Base-by-base conservation (phyloP, 1,140 invertebrate genomes). In the Heterodera schachtii region DNA sequence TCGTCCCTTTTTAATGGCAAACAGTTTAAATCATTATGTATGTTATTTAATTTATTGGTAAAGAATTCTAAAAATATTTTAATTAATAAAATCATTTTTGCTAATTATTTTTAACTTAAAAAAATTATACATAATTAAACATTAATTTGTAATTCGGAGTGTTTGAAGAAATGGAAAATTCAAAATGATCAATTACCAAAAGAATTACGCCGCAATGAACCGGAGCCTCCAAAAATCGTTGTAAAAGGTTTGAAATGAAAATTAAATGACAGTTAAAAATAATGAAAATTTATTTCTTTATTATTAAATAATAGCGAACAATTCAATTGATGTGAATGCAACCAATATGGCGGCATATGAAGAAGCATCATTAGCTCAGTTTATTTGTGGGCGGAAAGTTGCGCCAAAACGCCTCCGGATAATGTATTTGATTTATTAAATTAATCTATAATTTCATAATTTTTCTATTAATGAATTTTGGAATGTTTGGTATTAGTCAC, bases 71-170 rank as follows among this genome's bases (percentile, higher is more conserved):
- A n/a, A n/a, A n/a, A n/a, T n/a, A n/a, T n/a, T 49, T 49, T 49
- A 6, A 6, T 49, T 49, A n/a, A n/a, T n/a, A n/a, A n/a, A n/a
- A n/a, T n/a, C n/a, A n/a, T n/a, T n/a, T n/a, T n/a, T n/a, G n/a
- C n/a, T n/a, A n/a, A n/a, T n/a, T n/a, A n/a, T n/a, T n/a, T n/a
- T n/a, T n/a, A n/a, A n/a, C n/a, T n/a, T 52, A 52, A 52, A 52
- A n/a, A 52, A 52, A 52, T 52, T 43, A n/a, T n/a, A n/a, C n/a
- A n/a, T n/a, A n/a, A n/a, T n/a, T 69, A 9, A 21, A 69, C 6
- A 41, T n/a, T 90, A 21, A 94, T 94, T 79, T 94, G 95, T 90
- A 93, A 94, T 86, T 93, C 94, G 2, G 93, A 94, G 84, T 95
- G 94, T 87, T 86, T 94, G 47, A 92, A 93, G 86, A 94, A 94